These are phyloP conservation scores for Epistrophe grossulariae DNA, from an alignment of 2,888 invertebrate genomes.

Conservation along the genomic window DNA sequence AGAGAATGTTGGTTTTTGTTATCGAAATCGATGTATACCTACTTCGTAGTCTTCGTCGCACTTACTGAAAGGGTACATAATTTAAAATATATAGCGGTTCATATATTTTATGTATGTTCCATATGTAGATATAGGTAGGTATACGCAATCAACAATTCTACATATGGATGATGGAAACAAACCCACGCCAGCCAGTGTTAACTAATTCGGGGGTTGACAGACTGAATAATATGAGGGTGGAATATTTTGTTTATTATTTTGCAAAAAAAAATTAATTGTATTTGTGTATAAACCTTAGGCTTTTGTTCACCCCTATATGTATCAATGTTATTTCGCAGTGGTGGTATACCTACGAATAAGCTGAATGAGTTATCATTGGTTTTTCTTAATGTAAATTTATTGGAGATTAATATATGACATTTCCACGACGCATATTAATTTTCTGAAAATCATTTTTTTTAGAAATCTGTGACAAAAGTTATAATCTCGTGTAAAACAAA, in stretches of 20 bases:
- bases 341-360: background rate
- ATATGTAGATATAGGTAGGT: background rate
- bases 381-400: slow-evolving; percentile 4
- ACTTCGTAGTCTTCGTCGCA: too few species aligned
- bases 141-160: background rate
- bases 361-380: background rate
- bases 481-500: background rate
- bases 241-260: slow-evolving; percentile 8
- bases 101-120: too few species aligned
- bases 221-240: slow-evolving; percentile 32
- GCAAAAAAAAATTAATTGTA: slow-evolving; percentile 8
- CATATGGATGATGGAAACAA: background rate
- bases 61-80: slow-evolving; percentile 1
- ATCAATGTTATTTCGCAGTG: background rate
- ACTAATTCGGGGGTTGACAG: slow-evolving; percentile 38
- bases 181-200: background rate
- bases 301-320: slow-evolving; percentile 21
- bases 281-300: slow-evolving; percentile 17
- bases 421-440: background rate
- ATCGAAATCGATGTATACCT: slow-evolving; percentile 3
- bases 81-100: slow-evolving; percentile 9
- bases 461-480: background rate
- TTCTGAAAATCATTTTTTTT: background rate
- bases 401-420: background rate
- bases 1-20: slow-evolving; percentile 28